phyloP scores from a whole-genome alignment of 2,113 vertebrate species.

The Bujurquina vittata region DNA sequence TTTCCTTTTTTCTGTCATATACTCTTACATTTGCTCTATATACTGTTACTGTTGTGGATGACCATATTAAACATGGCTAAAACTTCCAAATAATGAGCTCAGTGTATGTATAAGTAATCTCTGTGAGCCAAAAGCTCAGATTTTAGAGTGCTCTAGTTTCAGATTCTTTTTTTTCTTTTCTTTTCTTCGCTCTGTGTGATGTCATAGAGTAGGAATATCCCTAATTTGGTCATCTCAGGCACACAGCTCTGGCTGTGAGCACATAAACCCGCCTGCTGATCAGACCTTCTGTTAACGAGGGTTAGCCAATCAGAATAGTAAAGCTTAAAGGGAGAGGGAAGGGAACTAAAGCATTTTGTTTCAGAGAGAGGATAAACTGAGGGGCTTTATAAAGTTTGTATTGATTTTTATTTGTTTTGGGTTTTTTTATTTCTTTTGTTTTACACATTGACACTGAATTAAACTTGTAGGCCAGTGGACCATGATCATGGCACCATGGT shows the following conservation, averaged over 20 bases:
- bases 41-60: background rate
- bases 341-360: background rate
- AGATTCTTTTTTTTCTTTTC: background rate
- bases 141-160: too few relatives aligned
- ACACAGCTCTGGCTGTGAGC: background rate
- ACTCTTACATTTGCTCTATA: background rate
- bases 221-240: background rate
- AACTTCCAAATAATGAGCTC: background rate
- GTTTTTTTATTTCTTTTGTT: too few relatives aligned
- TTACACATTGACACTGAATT: too few relatives aligned
- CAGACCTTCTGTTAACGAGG: background rate
- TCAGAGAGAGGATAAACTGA: background rate
- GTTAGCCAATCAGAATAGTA: background rate
- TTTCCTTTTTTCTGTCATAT: background rate
- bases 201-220: background rate
- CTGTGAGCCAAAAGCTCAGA: rapidly evolving
- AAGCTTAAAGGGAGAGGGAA: rapidly evolving
- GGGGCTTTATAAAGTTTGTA: background rate
- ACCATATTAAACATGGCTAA: background rate
- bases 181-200: background rate
- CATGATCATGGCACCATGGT: too few relatives aligned
- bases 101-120: background rate
- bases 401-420: too few relatives aligned
- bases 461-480: too few relatives aligned
- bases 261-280: background rate